Evolutionary conservation across 2,797 vertebrate species (phyloP).

Genomic region (Alcedo quadribrachys): DNA sequence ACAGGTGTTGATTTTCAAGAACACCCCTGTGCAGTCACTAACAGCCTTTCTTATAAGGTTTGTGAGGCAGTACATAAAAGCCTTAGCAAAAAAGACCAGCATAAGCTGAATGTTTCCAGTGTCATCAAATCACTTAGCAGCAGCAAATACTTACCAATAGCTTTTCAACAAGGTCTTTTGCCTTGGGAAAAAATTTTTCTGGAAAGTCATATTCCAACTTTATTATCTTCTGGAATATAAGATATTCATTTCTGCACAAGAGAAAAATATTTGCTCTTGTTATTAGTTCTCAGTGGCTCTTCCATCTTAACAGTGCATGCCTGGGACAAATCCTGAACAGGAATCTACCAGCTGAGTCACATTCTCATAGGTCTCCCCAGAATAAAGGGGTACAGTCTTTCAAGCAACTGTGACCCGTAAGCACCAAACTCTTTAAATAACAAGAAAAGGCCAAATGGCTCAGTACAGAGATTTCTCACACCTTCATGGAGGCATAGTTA

Average conservation of each 20-base stretch:
- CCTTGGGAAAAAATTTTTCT: slow-evolving; percentile 99
- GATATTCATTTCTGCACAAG: slow-evolving; percentile 93
- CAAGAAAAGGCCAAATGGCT: neutral
- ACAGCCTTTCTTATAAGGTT: neutral
- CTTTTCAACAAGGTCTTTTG: slow-evolving; percentile 95
- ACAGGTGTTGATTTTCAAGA: neutral
- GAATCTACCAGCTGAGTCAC: neutral
- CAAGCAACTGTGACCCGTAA: neutral
- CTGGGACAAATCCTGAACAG: neutral
- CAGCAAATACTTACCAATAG: slow-evolving; percentile 87
- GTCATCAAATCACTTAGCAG: neutral
- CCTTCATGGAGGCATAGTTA: neutral
- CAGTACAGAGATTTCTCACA: neutral
- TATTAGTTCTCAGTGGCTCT: neutral
- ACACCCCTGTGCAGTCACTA: neutral
- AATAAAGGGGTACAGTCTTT: neutral
- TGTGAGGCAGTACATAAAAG: neutral
- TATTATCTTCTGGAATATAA: slow-evolving; percentile 99
- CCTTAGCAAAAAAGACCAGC: neutral
- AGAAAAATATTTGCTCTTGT: slow-evolving; percentile 20
- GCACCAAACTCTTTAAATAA: neutral
- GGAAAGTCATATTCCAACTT: slow-evolving; percentile 99
- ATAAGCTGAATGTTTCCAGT: neutral
- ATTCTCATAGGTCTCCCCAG: neutral
- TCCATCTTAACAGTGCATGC: neutral